phyloP scores from a whole-genome alignment of 2,888 invertebrate species.

The Drosophila falleni region DNA sequence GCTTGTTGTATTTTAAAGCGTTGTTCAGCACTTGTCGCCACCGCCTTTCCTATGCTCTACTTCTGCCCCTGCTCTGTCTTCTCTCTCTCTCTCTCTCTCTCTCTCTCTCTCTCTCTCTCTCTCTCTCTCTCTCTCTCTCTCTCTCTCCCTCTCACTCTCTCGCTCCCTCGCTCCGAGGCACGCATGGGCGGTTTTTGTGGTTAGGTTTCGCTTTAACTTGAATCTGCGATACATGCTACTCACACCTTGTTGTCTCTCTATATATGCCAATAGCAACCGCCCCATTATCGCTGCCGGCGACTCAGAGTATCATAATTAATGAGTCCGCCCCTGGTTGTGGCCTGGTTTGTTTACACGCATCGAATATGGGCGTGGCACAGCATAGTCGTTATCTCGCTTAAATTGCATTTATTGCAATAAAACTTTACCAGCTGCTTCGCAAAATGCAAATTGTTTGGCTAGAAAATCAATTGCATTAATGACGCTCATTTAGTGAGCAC shows the following conservation, averaged over 20 bases:
- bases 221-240: slow-evolving; percentile 63
- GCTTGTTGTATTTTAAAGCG: slow-evolving; percentile 49
- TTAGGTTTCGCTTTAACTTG: slow-evolving; percentile 56
- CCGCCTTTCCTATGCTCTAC: neutral
- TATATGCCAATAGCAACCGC: slow-evolving; percentile 15
- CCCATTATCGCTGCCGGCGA: slow-evolving; percentile 30
- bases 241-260: slow-evolving; percentile 26
- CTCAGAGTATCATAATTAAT: slow-evolving; percentile 77
- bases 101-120: no score
- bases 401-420: slow-evolving; percentile 58
- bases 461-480: slow-evolving; percentile 62
- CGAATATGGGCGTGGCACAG: slow-evolving; percentile 42
- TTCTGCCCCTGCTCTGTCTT: neutral
- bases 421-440: slow-evolving; percentile 13
- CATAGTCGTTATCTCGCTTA: slow-evolving; percentile 57
- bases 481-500: slow-evolving; percentile 35
- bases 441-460: slow-evolving; percentile 38
- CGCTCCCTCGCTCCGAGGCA: slow-evolving; percentile 1
- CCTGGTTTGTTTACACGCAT: slow-evolving; percentile 19
- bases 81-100: slow-evolving; percentile 8
- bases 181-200: slow-evolving; percentile 42
- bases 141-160: no score
- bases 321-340: slow-evolving; percentile 53
- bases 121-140: no score
- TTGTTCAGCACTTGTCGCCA: slow-evolving; percentile 59